Base-by-base conservation (phyloP, 1,140 invertebrate species). In the Megalopta genalis region DNA sequence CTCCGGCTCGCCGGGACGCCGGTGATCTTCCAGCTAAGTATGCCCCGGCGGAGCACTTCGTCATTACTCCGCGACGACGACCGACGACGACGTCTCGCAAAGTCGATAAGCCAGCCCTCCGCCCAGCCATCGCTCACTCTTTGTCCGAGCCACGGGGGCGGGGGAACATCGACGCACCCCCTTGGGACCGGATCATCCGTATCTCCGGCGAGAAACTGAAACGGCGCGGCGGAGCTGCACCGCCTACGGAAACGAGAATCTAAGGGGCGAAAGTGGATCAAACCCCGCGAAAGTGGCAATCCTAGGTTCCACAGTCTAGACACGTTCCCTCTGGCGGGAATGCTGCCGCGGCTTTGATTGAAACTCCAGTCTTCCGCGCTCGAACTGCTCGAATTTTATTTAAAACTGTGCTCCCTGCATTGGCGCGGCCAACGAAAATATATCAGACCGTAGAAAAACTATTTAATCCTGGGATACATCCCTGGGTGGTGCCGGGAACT, bases 51-150 rank as follows among this genome's bases (percentile, higher is more conserved):
- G 54, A 75, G 59, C 37, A 23, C 54, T 79, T 49, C 62, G 70
- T 84, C 82, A 71, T 84, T 62, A 60, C 76, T 64, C 27, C 14
- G 71, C 67, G 59, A 23, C 57, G n/a, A n/a, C n/a, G n/a, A n/a
- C n/a, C n/a, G n/a, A n/a, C n/a, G n/a, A n/a, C n/a, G n/a, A 70
- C 62, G 65, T 60, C 59, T 62, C 57, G 62, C 63, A 64, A 77
- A 71, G 59, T 64, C 76, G 68, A 77, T 77, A 77, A 71, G 59
- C 76, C 27, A 32, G 32, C 10, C n/a, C 49, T 21, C 57, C 4
- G 1, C 42, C 14, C 6, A 21, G 5, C 54, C 54, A 16, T 27
- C 25, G 23, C 25, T 16, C 23, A 27, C 21, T 27, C 62, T 64
- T 32, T 21, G 62, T 10, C 18, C 12, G 9, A 10, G 63, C n/a